Conservation (phyloP, 2,888 invertebrate species). For the Caenorhabditis imperialis region DNA sequence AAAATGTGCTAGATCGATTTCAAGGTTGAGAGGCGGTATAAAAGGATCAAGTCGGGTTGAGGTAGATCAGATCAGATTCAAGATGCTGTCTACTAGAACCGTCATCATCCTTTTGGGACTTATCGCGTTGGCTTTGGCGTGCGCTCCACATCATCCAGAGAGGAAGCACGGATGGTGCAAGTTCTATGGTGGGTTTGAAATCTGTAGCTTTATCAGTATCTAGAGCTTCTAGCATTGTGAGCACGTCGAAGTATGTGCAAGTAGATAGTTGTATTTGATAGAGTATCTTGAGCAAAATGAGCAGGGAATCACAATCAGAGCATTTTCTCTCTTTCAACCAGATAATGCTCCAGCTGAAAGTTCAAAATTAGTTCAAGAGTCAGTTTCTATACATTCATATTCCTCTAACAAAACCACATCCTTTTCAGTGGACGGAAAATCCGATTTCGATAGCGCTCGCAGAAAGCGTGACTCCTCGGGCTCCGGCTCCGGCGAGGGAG, state of each 20-base stretch:
- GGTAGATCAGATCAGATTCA: conserved; percentile 7
- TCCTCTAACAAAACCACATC: no score
- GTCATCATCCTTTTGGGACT: conserved; percentile 35
- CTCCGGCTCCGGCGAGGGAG: conserved; percentile 21
- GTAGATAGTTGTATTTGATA: no score
- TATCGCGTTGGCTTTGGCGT: conserved; percentile 26
- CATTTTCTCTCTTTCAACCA: no score
- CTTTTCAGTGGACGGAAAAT: background rate
- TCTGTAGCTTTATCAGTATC: no score
- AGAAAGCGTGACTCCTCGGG: conserved; percentile 6
- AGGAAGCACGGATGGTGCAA: conserved; percentile 40
- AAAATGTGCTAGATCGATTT: conserved; percentile 23
- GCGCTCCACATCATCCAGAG: conserved; percentile 38
- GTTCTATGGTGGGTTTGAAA: conserved; percentile 30
- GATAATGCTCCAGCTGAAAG: no score
- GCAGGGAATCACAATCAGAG: no score
- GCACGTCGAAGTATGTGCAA: no score
- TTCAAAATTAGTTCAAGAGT: no score
- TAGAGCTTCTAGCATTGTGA: no score
- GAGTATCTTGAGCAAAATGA: no score
- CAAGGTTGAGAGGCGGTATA: conserved; percentile 29
- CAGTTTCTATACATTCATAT: no score
- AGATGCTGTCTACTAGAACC: conserved; percentile 33
- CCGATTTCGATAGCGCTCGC: background rate
- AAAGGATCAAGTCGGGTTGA: conserved; percentile 5